Evolutionary conservation across 1,140 invertebrate genomes (phyloP), one percentile per base, ranked within the genome.

Genomic region (Nephotettix cincticeps): DNA sequence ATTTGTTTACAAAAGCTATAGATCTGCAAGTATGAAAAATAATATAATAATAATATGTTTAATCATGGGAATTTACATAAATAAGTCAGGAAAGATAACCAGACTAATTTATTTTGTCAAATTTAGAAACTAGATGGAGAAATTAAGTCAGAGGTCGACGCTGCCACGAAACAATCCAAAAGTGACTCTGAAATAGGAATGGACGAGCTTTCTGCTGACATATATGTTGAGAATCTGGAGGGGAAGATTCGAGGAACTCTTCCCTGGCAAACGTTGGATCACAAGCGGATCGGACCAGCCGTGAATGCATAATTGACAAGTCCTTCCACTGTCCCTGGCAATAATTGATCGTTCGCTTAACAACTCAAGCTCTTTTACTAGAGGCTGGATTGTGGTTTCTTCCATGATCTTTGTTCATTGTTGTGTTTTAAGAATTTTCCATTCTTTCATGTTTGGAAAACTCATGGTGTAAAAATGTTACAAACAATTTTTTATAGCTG

Each of bases 201-300:
- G 0, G 90, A 91, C 67, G 96, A 99, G 81, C 82, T 99, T 0
- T 88, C 92, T 72, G 89, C 89, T 25, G 94, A 99, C 81, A 89
- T 99, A 72, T 99, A 97, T 81, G 81, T 29, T 86, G 2, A 82
- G 88, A 28, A 88, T 85, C 76, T 88, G n/a, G 89, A 93, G 76
- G 81, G 81, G n/a, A 76, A 80, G 65, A 85, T 93, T 56, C 80
- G 90, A 17, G 89, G 89, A n/a, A 80, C 82, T 19, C 86, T 84
- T 13, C 84, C 87, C 0, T 86, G 86, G 68, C 80, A 84, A 63
- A 78, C 77, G 32, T 73, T 86, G n/a, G 70, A 79, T 28, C 88
- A 89, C 72, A 78, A 79, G n/a, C 83, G 81, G 72, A 72, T 88
- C 71, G 83, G 84, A 14, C 79, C 81, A 27, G 84, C 86, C 56